phyloP scores from a whole-genome alignment of 2,113 vertebrate genomes.

The Notechis scutatus region DNA sequence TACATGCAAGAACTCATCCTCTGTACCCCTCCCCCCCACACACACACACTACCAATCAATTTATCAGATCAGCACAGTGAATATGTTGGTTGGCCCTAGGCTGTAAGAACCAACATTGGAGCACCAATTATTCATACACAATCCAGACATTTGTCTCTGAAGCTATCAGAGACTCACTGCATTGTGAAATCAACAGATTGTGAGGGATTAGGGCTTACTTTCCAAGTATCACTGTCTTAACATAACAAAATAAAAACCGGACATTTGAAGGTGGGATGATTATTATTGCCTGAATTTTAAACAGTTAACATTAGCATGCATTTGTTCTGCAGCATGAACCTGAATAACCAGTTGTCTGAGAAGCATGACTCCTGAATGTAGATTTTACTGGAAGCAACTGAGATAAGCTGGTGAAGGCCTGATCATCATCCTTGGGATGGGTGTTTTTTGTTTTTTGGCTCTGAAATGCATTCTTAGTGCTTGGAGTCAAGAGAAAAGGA shows the following conservation, averaged over 20 bases:
- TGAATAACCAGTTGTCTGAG: constrained; percentile 50
- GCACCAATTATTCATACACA: constrained; percentile 11
- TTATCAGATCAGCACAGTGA: background rate
- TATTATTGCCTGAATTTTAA: constrained; percentile 61
- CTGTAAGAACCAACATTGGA: background rate
- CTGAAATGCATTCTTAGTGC: background rate
- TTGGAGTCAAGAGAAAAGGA: background rate
- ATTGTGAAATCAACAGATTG: constrained; percentile 29
- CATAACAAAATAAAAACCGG: constrained; percentile 38
- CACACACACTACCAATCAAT: background rate
- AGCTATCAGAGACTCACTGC: background rate
- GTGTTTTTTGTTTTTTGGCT: background rate
- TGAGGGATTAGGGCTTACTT: constrained; percentile 31
- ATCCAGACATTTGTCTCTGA: constrained; percentile 7
- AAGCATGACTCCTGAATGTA: constrained; percentile 32
- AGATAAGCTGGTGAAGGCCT: constrained; percentile 1
- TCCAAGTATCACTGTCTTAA: constrained; percentile 40
- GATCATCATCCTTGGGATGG: background rate
- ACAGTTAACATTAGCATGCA: constrained; percentile 57
- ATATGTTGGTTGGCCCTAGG: background rate
- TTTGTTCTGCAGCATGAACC: constrained; percentile 64
- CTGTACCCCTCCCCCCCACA: background rate
- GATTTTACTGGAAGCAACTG: constrained; percentile 48
- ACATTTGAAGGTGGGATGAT: constrained; percentile 53
- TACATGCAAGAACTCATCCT: background rate